Conservation (phyloP, 2,797 vertebrate species). For the Chrysocyon brachyurus region DNA sequence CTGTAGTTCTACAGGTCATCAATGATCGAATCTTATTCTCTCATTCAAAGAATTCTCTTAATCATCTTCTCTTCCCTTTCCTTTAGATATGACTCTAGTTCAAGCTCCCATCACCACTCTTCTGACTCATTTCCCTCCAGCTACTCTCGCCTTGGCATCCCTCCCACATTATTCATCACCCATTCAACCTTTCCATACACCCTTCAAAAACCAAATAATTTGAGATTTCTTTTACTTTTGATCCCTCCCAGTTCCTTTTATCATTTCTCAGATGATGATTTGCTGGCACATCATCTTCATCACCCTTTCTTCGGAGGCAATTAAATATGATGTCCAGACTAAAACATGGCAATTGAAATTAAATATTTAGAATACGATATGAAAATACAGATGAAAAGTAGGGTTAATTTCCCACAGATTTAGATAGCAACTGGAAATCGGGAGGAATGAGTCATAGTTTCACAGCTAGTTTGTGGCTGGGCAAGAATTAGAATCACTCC, state of each 20-base stretch:
- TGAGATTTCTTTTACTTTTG: neutral
- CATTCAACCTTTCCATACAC: neutral
- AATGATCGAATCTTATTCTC: neutral
- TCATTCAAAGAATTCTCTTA: slow-evolving; percentile 32
- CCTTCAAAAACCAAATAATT: neutral
- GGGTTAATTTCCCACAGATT: neutral
- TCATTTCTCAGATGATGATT: neutral
- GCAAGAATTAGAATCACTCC: neutral
- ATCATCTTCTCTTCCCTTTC: neutral
- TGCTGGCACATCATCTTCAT: neutral
- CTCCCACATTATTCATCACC: neutral
- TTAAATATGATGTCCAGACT: neutral
- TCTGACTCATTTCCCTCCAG: neutral
- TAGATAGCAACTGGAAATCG: neutral
- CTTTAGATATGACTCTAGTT: neutral
- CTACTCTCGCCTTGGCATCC: neutral
- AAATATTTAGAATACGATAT: slow-evolving; percentile 8
- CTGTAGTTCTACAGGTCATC: neutral
- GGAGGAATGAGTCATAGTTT: neutral
- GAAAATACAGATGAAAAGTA: slow-evolving; percentile 41
- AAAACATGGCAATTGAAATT: slow-evolving; percentile 13
- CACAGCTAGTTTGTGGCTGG: neutral
- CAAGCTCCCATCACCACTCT: neutral
- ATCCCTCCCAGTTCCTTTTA: neutral
- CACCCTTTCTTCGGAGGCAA: neutral